Conservation (phyloP, 2,797 vertebrate genomes). For the Eulemur mongoz region DNA sequence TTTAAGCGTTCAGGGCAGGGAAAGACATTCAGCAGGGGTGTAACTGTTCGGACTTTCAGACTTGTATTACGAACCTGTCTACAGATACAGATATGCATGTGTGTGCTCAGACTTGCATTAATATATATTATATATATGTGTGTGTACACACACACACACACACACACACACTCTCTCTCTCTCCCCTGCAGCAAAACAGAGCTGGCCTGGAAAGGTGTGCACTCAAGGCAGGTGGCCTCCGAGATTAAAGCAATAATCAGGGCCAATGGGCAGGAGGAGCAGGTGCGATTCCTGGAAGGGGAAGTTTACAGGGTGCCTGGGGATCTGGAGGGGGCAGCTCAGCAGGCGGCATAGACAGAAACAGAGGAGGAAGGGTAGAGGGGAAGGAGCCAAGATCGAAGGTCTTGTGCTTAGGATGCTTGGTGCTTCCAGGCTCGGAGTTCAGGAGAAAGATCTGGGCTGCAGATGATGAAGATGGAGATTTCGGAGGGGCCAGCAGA, state of each 20-base stretch:
- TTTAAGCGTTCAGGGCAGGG: accelerated
- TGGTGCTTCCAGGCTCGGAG: too few relatives aligned
- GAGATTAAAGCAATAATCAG: accelerated
- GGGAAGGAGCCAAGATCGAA: accelerated
- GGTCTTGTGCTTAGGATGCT: accelerated
- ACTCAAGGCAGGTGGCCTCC: background rate
- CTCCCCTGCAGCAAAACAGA: background rate
- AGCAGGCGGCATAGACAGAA: accelerated
- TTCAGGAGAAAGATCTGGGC: too few relatives aligned
- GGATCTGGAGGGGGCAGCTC: accelerated
- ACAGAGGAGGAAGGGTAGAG: accelerated
- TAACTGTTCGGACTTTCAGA: background rate
- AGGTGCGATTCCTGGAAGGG: too few relatives aligned
- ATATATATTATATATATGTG: background rate
- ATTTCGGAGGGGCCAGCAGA: background rate
- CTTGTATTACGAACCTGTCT: too few relatives aligned
- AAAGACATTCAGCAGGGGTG: too few relatives aligned
- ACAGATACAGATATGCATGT: background rate
- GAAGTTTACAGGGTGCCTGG: accelerated
- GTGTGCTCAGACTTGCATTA: too few relatives aligned
- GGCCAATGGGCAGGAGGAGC: background rate
- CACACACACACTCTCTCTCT: too few relatives aligned
- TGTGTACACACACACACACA: too few relatives aligned
- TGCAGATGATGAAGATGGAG: accelerated
- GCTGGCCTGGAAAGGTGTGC: background rate